These are phyloP conservation scores for Mesorhabditis belari DNA, from an alignment of 2,888 invertebrate genomes.

Conservation along the genomic window DNA sequence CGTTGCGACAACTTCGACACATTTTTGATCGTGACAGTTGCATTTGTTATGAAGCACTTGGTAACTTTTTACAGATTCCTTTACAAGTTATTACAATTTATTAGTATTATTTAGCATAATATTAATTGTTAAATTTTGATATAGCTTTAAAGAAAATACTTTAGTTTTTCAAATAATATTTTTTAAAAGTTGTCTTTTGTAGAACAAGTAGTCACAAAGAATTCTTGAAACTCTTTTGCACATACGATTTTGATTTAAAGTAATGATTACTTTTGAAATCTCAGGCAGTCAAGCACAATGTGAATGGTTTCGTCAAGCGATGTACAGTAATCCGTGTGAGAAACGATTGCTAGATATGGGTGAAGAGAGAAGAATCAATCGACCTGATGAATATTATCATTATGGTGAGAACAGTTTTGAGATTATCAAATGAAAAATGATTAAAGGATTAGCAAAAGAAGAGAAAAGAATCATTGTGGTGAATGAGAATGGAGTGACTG, in stretches of 20 bases:
- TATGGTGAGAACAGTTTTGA: background rate
- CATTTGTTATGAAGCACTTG: conserved; percentile 24
- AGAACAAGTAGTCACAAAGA: too few relatives aligned
- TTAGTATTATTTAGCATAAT: too few relatives aligned
- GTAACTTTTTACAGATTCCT: conserved; percentile 4
- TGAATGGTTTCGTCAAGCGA: conserved; percentile 23
- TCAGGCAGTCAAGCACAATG: conserved; percentile 28
- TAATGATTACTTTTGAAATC: too few relatives aligned
- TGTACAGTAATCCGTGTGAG: conserved; percentile 36
- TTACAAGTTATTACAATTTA: background rate
- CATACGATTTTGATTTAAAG: too few relatives aligned
- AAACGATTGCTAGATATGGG: conserved; percentile 17
- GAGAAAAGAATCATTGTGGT: background rate
- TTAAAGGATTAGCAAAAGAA: too few relatives aligned
- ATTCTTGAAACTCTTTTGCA: too few relatives aligned
- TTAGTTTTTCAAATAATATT: too few relatives aligned
- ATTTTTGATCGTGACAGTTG: conserved; percentile 15
- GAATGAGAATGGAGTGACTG: background rate
- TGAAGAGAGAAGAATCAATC: conserved; percentile 5
- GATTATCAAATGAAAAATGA: background rate
- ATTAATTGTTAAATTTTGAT: too few relatives aligned
- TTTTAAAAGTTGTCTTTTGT: too few relatives aligned
- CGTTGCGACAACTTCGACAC: conserved; percentile 14
- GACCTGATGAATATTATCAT: background rate
- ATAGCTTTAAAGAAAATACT: too few relatives aligned